These are phyloP conservation scores for Oligia latruncula DNA, from an alignment of 2,888 invertebrate species.

Conservation along the genomic window DNA sequence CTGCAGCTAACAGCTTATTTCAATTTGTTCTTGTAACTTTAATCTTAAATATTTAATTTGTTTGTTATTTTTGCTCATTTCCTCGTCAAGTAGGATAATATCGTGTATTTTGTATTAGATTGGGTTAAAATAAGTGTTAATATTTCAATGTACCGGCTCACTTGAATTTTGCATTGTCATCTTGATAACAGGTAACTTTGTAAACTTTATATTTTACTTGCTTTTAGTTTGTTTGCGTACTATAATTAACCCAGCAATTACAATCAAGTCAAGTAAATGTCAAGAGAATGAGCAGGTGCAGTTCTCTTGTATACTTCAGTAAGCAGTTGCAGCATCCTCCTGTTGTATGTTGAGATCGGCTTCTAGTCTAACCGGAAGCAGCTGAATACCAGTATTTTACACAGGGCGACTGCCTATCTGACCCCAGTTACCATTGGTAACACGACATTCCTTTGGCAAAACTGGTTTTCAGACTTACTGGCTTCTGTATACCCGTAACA, in stretches of 20 bases:
- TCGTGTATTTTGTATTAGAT: neutral
- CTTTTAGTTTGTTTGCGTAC: neutral
- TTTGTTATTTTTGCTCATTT: neutral
- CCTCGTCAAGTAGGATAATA: neutral
- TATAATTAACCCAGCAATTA: neutral
- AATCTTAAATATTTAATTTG: too few relatives aligned
- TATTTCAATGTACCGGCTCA: neutral
- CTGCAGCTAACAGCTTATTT: too few relatives aligned
- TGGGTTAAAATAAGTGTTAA: neutral
- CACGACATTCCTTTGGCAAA: too few relatives aligned
- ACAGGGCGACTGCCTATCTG: neutral
- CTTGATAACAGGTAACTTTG: neutral
- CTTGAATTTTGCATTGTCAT: neutral
- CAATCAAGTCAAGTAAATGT: neutral
- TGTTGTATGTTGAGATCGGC: neutral
- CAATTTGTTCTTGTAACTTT: too few relatives aligned
- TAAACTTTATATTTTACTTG: neutral
- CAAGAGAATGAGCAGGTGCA: neutral
- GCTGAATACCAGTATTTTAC: neutral
- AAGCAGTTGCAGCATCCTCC: neutral
- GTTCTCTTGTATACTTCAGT: neutral
- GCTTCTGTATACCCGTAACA: neutral
- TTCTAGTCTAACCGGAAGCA: neutral
- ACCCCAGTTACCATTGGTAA: neutral
- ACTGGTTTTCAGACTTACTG: neutral